These are phyloP conservation scores for Lomographa bimaculata DNA, from an alignment of 2,888 invertebrate species.

Conservation along the genomic window DNA sequence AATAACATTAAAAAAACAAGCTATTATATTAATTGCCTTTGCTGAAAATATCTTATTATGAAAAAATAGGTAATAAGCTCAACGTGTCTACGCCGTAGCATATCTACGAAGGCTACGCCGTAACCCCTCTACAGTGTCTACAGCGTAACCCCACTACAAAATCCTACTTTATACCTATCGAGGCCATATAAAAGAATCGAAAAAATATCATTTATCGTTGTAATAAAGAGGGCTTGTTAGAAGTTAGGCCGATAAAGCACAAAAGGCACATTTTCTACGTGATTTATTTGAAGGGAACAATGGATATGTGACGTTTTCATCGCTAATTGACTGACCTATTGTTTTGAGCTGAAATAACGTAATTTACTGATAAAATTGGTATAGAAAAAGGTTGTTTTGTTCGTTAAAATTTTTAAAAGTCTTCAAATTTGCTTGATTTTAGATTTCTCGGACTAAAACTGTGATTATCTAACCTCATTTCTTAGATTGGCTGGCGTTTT, in stretches of 20 bases:
- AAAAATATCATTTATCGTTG: slow-evolving; percentile 22
- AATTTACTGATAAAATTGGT: not conserved
- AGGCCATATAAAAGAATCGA: slow-evolving; percentile 14
- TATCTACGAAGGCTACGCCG: slow-evolving; percentile 6
- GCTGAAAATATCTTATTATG: too few species aligned
- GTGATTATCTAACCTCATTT: too few species aligned
- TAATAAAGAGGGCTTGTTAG: slow-evolving; percentile 28
- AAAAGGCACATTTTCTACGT: slow-evolving; percentile 19
- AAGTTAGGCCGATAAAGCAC: slow-evolving; percentile 28
- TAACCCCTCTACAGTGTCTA: too few species aligned
- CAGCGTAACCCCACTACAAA: not conserved
- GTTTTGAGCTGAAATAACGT: slow-evolving; percentile 2
- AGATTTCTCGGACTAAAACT: too few species aligned
- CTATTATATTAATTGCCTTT: too few species aligned
- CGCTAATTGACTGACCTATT: slow-evolving; percentile 18
- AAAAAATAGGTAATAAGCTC: too few species aligned
- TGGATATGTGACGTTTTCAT: slow-evolving; percentile 13
- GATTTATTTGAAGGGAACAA: slow-evolving; percentile 17
- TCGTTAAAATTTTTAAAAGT: too few species aligned
- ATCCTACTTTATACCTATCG: slow-evolving; percentile 10
- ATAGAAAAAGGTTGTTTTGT: too few species aligned
- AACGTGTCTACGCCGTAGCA: too few species aligned
- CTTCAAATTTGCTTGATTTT: too few species aligned
- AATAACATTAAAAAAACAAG: too few species aligned
- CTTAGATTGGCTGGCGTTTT: too few species aligned